These are phyloP conservation scores for Stichodactyla mertensii DNA, from an alignment of 64 coral and sea anemone genomes.

Conservation along the genomic window DNA sequence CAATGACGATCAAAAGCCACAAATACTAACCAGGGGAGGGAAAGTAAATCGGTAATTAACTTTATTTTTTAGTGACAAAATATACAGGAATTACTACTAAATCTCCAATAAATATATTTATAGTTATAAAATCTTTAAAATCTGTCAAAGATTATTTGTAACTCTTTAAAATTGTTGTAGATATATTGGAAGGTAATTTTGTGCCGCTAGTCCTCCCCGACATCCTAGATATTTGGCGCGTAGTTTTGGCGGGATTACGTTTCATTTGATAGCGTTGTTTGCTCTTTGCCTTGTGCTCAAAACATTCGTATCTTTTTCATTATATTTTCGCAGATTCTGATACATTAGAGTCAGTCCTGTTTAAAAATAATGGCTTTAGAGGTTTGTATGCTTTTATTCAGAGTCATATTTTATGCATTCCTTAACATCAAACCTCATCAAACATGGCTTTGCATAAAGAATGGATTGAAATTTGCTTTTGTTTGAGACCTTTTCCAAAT, in stretches of 20 bases:
- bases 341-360: neutral
- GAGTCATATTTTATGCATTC: neutral
- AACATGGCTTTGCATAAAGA: neutral
- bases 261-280: conserved; percentile 34
- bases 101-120: neutral
- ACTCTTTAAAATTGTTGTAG: neutral
- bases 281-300: neutral
- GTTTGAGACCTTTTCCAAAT: neutral
- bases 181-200: neutral
- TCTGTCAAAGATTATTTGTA: neutral
- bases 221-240: neutral
- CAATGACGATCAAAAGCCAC: neutral
- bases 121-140: neutral
- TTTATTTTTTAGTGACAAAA: neutral
- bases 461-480: neutral
- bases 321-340: neutral
- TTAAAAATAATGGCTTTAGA: neutral
- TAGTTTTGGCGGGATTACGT: conserved; percentile 43
- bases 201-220: neutral
- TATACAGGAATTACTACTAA: neutral
- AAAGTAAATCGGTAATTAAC: neutral
- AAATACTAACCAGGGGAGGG: neutral
- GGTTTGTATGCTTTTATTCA: neutral
- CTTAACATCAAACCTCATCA: neutral
- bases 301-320: neutral